phyloP scores from a whole-genome alignment of 1,140 invertebrate genomes.

The Drosophila kanapiae region DNA sequence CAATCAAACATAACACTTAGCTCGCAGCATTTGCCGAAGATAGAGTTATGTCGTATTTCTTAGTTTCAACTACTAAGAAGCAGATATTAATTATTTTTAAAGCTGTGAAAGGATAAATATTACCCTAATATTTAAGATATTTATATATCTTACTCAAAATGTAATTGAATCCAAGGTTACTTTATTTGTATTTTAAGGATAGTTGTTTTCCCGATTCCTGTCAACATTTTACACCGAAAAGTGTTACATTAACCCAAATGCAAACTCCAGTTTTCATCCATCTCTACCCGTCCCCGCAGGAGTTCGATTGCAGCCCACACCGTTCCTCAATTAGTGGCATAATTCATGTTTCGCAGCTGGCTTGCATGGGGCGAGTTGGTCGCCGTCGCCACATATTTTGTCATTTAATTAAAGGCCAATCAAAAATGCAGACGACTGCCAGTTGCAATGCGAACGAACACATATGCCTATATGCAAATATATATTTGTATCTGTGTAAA shows the following conservation, averaged over 20 bases:
- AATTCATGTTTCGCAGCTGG: slow-evolving; percentile 69
- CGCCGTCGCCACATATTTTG: slow-evolving; percentile 77
- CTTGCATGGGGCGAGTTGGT: slow-evolving; percentile 58
- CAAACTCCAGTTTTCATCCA: slow-evolving; percentile 34
- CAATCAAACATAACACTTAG: not conserved
- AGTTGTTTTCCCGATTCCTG: slow-evolving; percentile 16
- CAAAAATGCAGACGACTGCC: slow-evolving; percentile 70
- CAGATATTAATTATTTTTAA: not conserved
- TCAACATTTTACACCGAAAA: slow-evolving; percentile 22
- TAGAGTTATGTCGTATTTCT: no score
- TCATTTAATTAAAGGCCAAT: slow-evolving; percentile 82
- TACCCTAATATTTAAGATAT: no score
- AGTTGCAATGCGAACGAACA: slow-evolving; percentile 36
- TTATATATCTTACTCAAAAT: no score
- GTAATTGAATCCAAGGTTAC: no score
- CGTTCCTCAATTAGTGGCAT: slow-evolving; percentile 76
- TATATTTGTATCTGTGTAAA: slow-evolving; percentile 25
- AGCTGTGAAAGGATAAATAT: no score
- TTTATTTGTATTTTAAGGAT: not conserved
- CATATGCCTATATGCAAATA: slow-evolving; percentile 5
- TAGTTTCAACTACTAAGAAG: not conserved
- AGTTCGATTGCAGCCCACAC: slow-evolving; percentile 50
- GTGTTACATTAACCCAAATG: slow-evolving; percentile 75
- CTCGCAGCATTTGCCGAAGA: not conserved
- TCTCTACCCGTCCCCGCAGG: not conserved